Percentiles rank a stretch among this genome's conserved stretches.
Evolutionary conservation across 2,888 invertebrate species (phyloP).

Genomic region (Chironomus riparius): DNA sequence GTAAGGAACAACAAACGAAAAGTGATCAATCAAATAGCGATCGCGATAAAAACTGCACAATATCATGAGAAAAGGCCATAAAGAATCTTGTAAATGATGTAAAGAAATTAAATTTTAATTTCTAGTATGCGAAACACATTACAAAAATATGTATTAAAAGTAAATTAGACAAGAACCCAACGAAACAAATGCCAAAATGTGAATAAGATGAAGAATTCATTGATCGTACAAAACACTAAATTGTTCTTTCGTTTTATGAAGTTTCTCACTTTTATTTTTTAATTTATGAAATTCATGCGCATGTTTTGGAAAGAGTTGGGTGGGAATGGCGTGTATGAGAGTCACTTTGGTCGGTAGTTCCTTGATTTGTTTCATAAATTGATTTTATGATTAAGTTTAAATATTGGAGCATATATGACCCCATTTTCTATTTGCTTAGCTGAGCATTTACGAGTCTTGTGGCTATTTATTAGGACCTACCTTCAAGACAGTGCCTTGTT

Average conservation of each 20-base stretch:
- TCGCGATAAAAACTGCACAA: slow-evolving; percentile 22
- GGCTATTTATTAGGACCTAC: no score
- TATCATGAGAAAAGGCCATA: slow-evolving; percentile 22
- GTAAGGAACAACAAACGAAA: slow-evolving; percentile 42
- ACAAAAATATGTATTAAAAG: not conserved
- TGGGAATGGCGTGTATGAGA: no score
- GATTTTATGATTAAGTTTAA: no score
- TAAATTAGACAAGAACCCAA: not conserved
- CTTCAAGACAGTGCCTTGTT: no score
- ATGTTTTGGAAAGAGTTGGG: no score
- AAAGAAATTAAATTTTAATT: slow-evolving; percentile 19
- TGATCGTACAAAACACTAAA: slow-evolving; percentile 10
- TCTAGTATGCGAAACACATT: not conserved
- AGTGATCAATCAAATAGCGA: slow-evolving; percentile 15
- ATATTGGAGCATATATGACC: no score
- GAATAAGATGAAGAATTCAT: not conserved
- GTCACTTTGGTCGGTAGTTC: no score
- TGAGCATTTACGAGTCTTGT: no score
- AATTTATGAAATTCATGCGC: no score
- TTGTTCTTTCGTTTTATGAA: not conserved
- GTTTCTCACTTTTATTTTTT: not conserved
- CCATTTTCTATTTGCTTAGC: no score
- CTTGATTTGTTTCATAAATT: no score
- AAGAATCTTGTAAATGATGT: slow-evolving; percentile 25
- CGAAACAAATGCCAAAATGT: slow-evolving; percentile 14